phyloP scores from a whole-genome alignment of 2,888 invertebrate genomes.

The Yponomeuta sedellus region DNA sequence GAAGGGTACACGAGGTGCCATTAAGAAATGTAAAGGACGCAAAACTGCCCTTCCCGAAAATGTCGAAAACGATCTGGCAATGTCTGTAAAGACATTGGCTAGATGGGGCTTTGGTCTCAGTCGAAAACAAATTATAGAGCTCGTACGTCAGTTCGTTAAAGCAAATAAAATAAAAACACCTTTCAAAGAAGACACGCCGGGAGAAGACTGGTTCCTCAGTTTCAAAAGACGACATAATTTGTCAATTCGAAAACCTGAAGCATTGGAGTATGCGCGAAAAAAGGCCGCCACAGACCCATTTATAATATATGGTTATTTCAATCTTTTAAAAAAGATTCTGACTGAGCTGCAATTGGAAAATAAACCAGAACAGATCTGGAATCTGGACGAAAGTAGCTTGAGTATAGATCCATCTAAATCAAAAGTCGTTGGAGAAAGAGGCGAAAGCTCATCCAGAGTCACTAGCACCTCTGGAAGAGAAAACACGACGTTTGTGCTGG shows the following conservation, averaged over 20 bases:
- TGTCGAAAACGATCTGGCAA: conserved; percentile 26
- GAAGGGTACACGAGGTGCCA: conserved; percentile 13
- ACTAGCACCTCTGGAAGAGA: conserved; percentile 17
- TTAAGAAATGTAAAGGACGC: conserved; percentile 24
- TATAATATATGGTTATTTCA: conserved; percentile 25
- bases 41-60: conserved; percentile 26
- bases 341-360: conserved; percentile 21
- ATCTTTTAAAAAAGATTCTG: conserved; percentile 24
- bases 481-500: conserved; percentile 18
- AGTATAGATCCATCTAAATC: conserved; percentile 21
- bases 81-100: conserved; percentile 26
- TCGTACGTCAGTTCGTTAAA: conserved; percentile 26
- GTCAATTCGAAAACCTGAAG: conserved; percentile 29
- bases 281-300: conserved; percentile 27
- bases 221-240: conserved; percentile 27
- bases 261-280: conserved; percentile 28
- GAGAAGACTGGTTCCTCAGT: conserved; percentile 29
- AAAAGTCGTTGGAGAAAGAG: conserved; percentile 7
- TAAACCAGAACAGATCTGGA: conserved; percentile 25
- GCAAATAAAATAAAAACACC: conserved; percentile 28
- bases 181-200: conserved; percentile 29
- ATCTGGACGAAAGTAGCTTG: conserved; percentile 27
- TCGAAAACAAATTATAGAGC: conserved; percentile 29
- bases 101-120: conserved; percentile 34
- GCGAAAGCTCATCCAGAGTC: conserved; percentile 22